These are phyloP conservation scores for Aplocera efformata DNA, from an alignment of 2,888 invertebrate species.

Conservation along the genomic window DNA sequence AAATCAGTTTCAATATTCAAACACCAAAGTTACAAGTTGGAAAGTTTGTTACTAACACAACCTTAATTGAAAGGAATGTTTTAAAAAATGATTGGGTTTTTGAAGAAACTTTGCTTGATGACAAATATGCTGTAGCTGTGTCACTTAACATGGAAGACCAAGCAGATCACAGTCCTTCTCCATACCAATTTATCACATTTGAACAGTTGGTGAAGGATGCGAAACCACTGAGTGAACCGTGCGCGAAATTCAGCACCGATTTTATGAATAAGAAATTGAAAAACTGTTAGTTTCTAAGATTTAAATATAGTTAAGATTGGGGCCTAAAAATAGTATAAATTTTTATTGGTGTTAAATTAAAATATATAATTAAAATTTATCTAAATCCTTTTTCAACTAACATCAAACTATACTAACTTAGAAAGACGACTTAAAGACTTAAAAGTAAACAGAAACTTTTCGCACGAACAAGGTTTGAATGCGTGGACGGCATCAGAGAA, in stretches of 20 bases:
- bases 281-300: conserved; percentile 28
- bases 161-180: conserved; percentile 29
- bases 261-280: conserved; percentile 81
- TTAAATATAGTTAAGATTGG: conserved; percentile 15
- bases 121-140: conserved; percentile 89
- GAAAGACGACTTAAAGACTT: conserved; percentile 22
- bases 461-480: conserved; percentile 85
- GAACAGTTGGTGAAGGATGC: conserved; percentile 81
- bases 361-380: conserved; percentile 28
- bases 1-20: conserved; percentile 87
- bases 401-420: conserved; percentile 34
- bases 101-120: conserved; percentile 90
- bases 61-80: conserved; percentile 81
- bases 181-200: conserved; percentile 80
- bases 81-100: conserved; percentile 85
- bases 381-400: conserved; percentile 18
- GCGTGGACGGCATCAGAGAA: conserved; percentile 95
- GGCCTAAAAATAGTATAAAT: background rate
- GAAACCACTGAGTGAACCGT: conserved; percentile 61
- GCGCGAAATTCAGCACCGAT: conserved; percentile 75
- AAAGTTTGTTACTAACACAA: conserved; percentile 81
- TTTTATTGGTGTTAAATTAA: conserved; percentile 6
- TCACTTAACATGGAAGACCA: conserved; percentile 72
- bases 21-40: conserved; percentile 71
- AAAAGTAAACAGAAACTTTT: conserved; percentile 31